Base-by-base conservation (phyloP, 2,113 vertebrate species). In the Ammodytes dubius region DNA sequence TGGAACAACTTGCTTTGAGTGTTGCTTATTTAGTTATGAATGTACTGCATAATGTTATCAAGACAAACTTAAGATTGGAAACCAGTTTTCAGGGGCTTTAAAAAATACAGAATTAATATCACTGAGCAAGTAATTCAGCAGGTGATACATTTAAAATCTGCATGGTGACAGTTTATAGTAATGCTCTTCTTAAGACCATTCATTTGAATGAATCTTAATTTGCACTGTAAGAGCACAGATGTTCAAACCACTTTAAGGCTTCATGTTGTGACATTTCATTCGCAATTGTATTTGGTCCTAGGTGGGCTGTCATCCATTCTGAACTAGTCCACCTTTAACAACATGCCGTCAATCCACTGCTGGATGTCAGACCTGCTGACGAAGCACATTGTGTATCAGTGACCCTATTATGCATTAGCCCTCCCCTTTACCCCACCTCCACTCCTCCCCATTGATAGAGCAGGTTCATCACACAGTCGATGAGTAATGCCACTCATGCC, bases 281-380 rank as follows among this genome's bases (percentile, higher is more conserved):
- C 50, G 13, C 11, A 10, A 39, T 17, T 39, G 49, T 27, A 27
- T 54, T 40, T 39, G 5, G 11, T 70, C 50, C 19, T 10, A 6
- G 4, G 17, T 47, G 7, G 39, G 9, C 13, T 56, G 39, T 77
- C 49, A 58, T 35, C 17, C 42, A n/a, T 76, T 42, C 72, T 10
- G 72, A 65, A 69, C 71, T 65, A 49, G 27, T 50, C 35, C 67
- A 58, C 63, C 68, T 53, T 59, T 59, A 54, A 43, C n/a, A 69
- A 58, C 52, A 47, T 37, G 27, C 7, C 47, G 11, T 72, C 19
- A 80, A 35, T 72, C 61, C 47, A 54, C 70, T 35, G 39, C 19
- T 53, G 37, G 63, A 52, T 79, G 61, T 63, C 61, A 67, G 60
- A 77, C 49, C 47, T 86, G 88, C 89, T 88, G 84, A 89, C 78